Evolutionary conservation across 2,113 vertebrate genomes (phyloP), one percentile per base, ranked within the genome.

Genomic region (Cichladusa arquata): DNA sequence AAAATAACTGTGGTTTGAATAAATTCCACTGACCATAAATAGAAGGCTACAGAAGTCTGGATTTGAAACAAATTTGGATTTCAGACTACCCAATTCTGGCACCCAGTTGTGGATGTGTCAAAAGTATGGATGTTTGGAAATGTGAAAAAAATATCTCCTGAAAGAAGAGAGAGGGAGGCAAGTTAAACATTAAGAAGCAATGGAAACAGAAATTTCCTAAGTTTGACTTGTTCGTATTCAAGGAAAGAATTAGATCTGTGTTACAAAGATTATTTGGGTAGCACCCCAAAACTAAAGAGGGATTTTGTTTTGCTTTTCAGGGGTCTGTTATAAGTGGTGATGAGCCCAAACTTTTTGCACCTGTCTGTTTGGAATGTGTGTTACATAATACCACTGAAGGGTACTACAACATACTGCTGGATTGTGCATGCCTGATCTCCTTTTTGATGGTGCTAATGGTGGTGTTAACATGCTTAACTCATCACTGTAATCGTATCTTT

Each of bases 361-460:
- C 9, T 34, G 1, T 11, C 31, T 6, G 0, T 78, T 60, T 67
- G 42, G n/a, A 77, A 8, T 31, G 6, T 47, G 19, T 42, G 14
- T 67, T 72, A 34, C 1, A 0, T 33, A 40, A 25, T 40, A 8
- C 23, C 13, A 7, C 14, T 34, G 1, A 64, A 50, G 2, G 24
- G 2, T 67, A 4, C 14, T 42, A 18, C 12, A 42, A 20, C 29
- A 25, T 47, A 9, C 26, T 56, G 40, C 36, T 60, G 61, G 16
- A 8, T 11, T 82, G 34, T 69, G 20, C 8, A 13, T 86, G 50
- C 19, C 54, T 19, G 31, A 26, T 67, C 4, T 20, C 25, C 4
- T 0, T 48, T 79, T 71, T 67, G 76, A 23, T 77, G 18, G 10
- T 86, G 57, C 28, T 84, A 33, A 22, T 7, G 18, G 16, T 70